Base-by-base conservation (phyloP, 2,113 vertebrate species). In the Laterallus jamaicensis region DNA sequence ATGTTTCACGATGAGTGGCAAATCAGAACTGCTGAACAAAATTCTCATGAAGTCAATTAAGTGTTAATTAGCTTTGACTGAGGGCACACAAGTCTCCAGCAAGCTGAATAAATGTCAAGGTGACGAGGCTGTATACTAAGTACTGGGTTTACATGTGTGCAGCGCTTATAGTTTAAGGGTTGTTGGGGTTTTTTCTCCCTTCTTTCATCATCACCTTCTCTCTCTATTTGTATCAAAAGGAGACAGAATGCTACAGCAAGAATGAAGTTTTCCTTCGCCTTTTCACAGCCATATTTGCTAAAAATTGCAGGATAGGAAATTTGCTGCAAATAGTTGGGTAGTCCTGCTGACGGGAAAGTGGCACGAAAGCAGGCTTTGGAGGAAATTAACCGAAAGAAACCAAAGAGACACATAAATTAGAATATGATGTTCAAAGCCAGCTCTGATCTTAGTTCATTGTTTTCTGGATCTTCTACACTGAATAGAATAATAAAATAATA, bases 101-200 rank as follows among this genome's bases (percentile, higher is more conserved):
- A 85, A 90, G 94, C 88, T 94, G 93, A 97, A 97, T 97, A 97
- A 97, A 96, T 96, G 96, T 94, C 95, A 97, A 97, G 91, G 96
- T 94, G 97, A 95, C 18, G 3, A 93, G 63, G 76, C 86, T 95
- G 35, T 87, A 42, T 95, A 73, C 75, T 86, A 95, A 96, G 93
- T 94, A 90, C 66, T 85, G 56, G 60, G 89, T 95, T 95, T 94
- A 94, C 95, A 95, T 9, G 12, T 5, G 5, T 87, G 90, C 81
- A 93, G 52, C 85, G 35, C 19, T 80, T 92, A 49, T 75, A 91
- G 91, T 96, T 97, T 97, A 91, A 96, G 70, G 86, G 67, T 39
- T 39, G 31, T 86, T 91, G 47, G 75, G 93, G 96, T 91, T 90
- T 90, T 40, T 91, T 90, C 88, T 40, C 19, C 25, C 10, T 96